Evolutionary conservation across 2,113 vertebrate genomes (phyloP), one percentile per base, ranked within the genome.

Genomic region (Brachyhypopomus gauderio): DNA sequence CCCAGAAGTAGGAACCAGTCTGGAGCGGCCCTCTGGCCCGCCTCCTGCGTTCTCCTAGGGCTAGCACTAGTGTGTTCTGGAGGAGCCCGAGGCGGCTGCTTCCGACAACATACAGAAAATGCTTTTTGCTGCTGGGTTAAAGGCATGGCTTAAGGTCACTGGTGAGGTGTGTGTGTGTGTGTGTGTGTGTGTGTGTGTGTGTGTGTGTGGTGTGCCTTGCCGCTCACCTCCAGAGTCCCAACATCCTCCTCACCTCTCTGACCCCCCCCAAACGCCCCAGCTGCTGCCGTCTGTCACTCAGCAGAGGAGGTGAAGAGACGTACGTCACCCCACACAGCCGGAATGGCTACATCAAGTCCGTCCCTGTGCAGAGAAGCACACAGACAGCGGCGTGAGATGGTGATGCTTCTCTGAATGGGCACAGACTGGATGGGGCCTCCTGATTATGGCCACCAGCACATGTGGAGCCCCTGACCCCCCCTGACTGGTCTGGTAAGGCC

Each of bases 161-260:
- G 48, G 25, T 71, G 78, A 48, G 48, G 36, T 86, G 38, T 70
- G 72, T 81, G 83, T 81, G 23, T 30, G 75, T 81, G 83, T 82
- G 23, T 58, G 6, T 71, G 71, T 84, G 76, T 75, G 69, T 58
- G 22, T 75, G 38, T 52, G 60, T 25, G 30, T 25, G 72, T 56
- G 38, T 52, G 55, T 55, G 38, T 38, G 52, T 71, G 60, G 77
- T 82, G 14, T 67, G 58, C 14, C 75, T 67, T 80, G 38, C 48
- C 66, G 8, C 66, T 70, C 66, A 70, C 66, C 66, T 41, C 34
- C 66, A 69, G 66, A 69, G 66, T 34, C 64, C 7, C 27, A 11
- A 58, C 30, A 1, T 75, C 45, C n/a, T 55, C 27, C 27, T 72
- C 58, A 59, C 17, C 17, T 78, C 36, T 55, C 70, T 23, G 6